Evolutionary conservation across 2,888 invertebrate genomes (phyloP), one percentile per base, ranked within the genome.

Genomic region (Lasioglossum vierecki): DNA sequence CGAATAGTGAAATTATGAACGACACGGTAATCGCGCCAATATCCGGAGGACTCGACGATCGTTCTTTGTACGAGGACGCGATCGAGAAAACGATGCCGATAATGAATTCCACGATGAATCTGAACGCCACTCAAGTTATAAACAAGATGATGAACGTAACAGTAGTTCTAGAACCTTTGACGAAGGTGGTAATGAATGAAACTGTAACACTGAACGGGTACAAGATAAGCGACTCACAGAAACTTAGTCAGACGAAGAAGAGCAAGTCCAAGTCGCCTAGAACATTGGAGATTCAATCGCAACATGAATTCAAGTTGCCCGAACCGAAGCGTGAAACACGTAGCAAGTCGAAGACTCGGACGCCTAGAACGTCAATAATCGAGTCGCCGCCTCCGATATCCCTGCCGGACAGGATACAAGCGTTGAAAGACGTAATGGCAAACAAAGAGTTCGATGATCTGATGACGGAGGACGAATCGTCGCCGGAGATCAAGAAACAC

Each of bases 381-480:
- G 35, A 70, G 13, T 79, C 82, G 18, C 46, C 57, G 63, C 76
- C 79, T 0, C 72, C 88, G 30, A 79, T 26, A 8, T 9, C 39
- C 26, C 60, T 88, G 22, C 88, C 84, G 74, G 68, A 82, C 15
- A 89, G 75, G 79, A 71, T 82, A 49, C 82, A 84, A 0, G 57
- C 75, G 4, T 5, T 89, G 9, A 90, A 91, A 76, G 57, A 82
- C 18, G 68, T 83, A 5, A 60, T 88, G 26, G 84, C 53, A 6
- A 84, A 90, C 60, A 82, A 91, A 5, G 88, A 92, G 1, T 91
- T 92, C 18, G 89, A 91, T 35, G 92, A 91, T 4, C 84, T 95
- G 11, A 91, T 95, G 1, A 95, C 95, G 8, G 95, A 95, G 30
- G 95, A 95, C 68, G 94, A 95, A 80, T 94, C 94, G 2, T 94